Evolutionary conservation across 1,140 invertebrate species (phyloP).

Genomic region (Bicyclus anynana): DNA sequence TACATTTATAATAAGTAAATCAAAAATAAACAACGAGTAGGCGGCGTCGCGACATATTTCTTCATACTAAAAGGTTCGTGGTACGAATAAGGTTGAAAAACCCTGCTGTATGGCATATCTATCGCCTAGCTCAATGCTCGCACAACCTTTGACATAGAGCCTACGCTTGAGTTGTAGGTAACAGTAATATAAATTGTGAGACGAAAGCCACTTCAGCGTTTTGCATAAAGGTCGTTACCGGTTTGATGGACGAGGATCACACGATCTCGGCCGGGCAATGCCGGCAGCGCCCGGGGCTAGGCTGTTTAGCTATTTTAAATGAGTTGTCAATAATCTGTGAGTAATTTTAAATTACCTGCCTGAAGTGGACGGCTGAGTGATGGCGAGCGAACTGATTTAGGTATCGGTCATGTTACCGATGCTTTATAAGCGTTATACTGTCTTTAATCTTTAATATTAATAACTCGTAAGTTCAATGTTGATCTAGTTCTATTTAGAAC

Average conservation of each 20-base stretch:
- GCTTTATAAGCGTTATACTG: background rate
- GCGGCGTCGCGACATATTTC: too few species aligned
- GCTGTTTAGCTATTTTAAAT: constrained; percentile 37
- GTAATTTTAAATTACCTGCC: constrained; percentile 34
- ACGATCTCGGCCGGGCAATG: constrained; percentile 32
- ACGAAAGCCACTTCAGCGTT: constrained; percentile 21
- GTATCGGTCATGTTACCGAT: background rate
- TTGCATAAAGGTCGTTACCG: constrained; percentile 48
- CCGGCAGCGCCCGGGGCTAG: constrained; percentile 27
- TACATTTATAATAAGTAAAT: too few species aligned
- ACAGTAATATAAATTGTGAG: constrained; percentile 25
- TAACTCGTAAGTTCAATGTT: too few species aligned
- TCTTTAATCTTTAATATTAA: too few species aligned
- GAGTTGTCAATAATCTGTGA: constrained; percentile 36
- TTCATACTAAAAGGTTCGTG: too few species aligned
- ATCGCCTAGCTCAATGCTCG: constrained; percentile 3
- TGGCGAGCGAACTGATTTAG: background rate
- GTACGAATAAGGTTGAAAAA: background rate
- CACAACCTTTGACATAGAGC: background rate
- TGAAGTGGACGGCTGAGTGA: constrained; percentile 19
- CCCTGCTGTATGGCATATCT: background rate
- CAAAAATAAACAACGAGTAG: too few species aligned
- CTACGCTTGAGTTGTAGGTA: constrained; percentile 10
- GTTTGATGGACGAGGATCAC: constrained; percentile 55
- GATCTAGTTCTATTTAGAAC: too few species aligned